Percentiles rank a stretch among this genome's conserved stretches.
Conservation (phyloP, 1,140 invertebrate genomes). For the Drosophila willistoni region DNA sequence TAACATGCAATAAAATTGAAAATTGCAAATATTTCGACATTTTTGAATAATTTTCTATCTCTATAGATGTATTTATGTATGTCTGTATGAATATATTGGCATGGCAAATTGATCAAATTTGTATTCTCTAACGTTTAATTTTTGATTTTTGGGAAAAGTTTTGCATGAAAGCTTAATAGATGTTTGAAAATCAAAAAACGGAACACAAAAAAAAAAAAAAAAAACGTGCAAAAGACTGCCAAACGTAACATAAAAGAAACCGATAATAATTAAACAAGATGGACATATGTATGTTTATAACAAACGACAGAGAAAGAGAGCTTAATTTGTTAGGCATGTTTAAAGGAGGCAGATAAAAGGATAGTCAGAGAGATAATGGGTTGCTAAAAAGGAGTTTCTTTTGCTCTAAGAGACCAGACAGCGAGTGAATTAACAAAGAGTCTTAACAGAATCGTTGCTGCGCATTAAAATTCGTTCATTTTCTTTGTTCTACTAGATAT, state of each 20-base stretch:
- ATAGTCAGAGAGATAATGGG: conserved; percentile 29
- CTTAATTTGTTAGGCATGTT: conserved; percentile 5
- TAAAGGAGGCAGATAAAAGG: conserved; percentile 3
- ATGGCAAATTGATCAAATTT: conserved; percentile 24
- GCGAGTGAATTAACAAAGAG: conserved; percentile 31
- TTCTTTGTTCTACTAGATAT: conserved; percentile 53
- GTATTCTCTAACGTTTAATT: conserved; percentile 21
- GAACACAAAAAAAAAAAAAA: conserved; percentile 28
- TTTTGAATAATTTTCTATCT: conserved; percentile 18
- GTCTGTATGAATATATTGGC: no score
- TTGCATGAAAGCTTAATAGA: no score
- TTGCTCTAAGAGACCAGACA: conserved; percentile 50
- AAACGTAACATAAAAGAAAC: neutral
- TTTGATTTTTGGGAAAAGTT: neutral
- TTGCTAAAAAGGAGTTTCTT: neutral
- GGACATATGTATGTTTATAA: neutral
- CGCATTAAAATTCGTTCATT: conserved; percentile 37
- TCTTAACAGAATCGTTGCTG: conserved; percentile 64
- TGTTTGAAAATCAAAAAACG: neutral
- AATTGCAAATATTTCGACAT: conserved; percentile 30
- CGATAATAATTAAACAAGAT: neutral
- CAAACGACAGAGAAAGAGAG: neutral
- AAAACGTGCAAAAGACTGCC: conserved; percentile 58
- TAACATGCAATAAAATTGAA: conserved; percentile 49
- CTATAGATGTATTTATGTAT: neutral